Conservation (phyloP, 2,888 invertebrate species). For the Protonemura montana region DNA sequence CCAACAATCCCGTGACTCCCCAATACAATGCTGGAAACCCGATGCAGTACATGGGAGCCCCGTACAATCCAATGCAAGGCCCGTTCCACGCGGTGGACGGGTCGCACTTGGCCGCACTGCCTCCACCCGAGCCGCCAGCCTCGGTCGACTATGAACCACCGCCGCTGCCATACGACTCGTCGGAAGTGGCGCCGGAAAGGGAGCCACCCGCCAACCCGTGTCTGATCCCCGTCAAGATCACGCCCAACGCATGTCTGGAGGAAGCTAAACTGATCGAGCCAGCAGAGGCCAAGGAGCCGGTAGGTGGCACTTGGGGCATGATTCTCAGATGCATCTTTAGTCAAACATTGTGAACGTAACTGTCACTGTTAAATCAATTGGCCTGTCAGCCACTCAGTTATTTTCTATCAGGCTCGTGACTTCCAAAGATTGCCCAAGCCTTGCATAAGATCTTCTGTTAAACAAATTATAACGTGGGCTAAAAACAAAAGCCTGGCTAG, state of each 20-base stretch:
- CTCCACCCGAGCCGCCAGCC: background rate
- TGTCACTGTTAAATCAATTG: too few species aligned
- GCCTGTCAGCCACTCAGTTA: too few species aligned
- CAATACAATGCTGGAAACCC: slow-evolving; percentile 24
- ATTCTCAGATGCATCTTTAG: too few species aligned
- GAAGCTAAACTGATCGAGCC: background rate
- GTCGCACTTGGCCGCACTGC: background rate
- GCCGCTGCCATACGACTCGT: background rate
- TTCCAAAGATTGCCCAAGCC: too few species aligned
- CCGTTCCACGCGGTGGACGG: slow-evolving; percentile 22
- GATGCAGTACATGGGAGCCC: background rate
- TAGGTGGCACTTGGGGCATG: slow-evolving; percentile 25
- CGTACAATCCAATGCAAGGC: slow-evolving; percentile 36
- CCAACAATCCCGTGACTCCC: background rate
- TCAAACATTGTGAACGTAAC: too few species aligned
- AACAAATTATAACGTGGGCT: too few species aligned
- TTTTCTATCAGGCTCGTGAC: too few species aligned
- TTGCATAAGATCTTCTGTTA: too few species aligned
- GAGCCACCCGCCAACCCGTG: background rate
- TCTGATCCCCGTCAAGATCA: slow-evolving; percentile 22
- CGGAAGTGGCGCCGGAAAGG: too few species aligned
- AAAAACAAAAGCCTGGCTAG: too few species aligned
- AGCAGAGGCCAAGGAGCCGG: slow-evolving; percentile 34
- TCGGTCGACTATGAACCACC: background rate
- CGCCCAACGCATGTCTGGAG: slow-evolving; percentile 24